Base-by-base conservation (phyloP, 2,797 vertebrate genomes). In the Clarias platycephalus region DNA sequence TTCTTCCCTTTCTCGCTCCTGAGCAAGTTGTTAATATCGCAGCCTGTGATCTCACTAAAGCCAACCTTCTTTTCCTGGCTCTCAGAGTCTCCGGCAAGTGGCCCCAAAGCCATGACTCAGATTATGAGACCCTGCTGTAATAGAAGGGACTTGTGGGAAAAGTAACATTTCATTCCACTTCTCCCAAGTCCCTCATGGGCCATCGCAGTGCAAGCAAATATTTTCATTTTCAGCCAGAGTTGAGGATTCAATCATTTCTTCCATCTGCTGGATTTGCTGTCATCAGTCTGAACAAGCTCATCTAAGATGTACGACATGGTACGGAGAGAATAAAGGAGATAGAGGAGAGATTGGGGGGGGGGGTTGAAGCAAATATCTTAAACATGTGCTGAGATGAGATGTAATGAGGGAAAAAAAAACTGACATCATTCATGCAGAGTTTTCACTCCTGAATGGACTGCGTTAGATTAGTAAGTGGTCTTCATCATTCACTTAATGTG, bases 171-270 rank as follows among this genome's bases (percentile, higher is more conserved):
- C 76, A 79, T 62, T 81, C 75, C 64, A 78, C 66, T 75, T 79
- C 74, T 76, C 44, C 71, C 53, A 87, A 66, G 85, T 89, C 87
- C 89, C 89, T 86, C 86, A 90, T 20, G 40, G 85, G 83, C 86
- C 83, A 85, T 85, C 90, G 89, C 89, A 87, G 87, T 80, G 70
- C 81, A 84, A 91, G 88, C 88, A 93, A 89, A 93, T 92, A 92
- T 89, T 88, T 89, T 87, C 83, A 87, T 87, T 89, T 89, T 87
- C 86, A 85, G 84, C 82, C 68, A 62, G 68, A 90, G 89, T 64
- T 91, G 89, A 86, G 88, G 88, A 86, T 87, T 82, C 88, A 92
- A 90, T 91, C 87, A 90, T 89, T 90, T 90, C 88, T 85, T 68
- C 89, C 88, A 89, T 92, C 90, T 90, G 85, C 87, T 83, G 84